Evolutionary conservation across 2,797 vertebrate species (phyloP).

Genomic region (Poecile montanus): DNA sequence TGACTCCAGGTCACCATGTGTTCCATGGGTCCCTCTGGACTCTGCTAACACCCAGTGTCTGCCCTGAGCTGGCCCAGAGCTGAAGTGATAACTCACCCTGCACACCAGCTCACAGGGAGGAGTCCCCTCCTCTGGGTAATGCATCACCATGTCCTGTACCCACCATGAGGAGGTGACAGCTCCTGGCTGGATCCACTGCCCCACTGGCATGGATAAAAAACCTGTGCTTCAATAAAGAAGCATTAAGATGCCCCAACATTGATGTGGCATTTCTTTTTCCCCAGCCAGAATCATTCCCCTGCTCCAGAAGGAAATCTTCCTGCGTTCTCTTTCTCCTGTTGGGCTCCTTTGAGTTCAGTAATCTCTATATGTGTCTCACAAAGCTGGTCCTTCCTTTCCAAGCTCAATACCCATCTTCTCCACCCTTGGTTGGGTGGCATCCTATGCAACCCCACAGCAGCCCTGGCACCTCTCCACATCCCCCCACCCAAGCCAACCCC

Average conservation of each 20-base stretch:
- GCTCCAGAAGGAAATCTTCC: neutral
- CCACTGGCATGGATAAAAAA: neutral
- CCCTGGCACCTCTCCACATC: neutral
- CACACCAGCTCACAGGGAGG: neutral
- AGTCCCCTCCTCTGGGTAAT: neutral
- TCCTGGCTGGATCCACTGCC: neutral
- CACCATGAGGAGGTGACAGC: neutral
- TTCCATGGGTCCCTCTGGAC: neutral
- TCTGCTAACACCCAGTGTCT: neutral
- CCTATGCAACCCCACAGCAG: fast-evolving
- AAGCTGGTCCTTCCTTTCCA: neutral
- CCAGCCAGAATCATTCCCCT: neutral
- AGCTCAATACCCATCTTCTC: neutral
- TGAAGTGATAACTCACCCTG: neutral
- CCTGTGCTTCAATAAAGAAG: neutral
- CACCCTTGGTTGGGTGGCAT: neutral
- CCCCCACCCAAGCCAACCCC: neutral
- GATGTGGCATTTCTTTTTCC: neutral
- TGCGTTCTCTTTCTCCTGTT: neutral
- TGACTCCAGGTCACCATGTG: fast-evolving
- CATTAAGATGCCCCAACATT: neutral
- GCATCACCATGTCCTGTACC: neutral
- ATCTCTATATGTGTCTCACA: neutral
- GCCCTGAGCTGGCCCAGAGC: neutral
- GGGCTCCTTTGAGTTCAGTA: neutral